Percentiles rank a stretch among this genome's conserved stretches.
Evolutionary conservation across 2,797 vertebrate species (phyloP).

Genomic region (Arrhamphus sclerolepis): DNA sequence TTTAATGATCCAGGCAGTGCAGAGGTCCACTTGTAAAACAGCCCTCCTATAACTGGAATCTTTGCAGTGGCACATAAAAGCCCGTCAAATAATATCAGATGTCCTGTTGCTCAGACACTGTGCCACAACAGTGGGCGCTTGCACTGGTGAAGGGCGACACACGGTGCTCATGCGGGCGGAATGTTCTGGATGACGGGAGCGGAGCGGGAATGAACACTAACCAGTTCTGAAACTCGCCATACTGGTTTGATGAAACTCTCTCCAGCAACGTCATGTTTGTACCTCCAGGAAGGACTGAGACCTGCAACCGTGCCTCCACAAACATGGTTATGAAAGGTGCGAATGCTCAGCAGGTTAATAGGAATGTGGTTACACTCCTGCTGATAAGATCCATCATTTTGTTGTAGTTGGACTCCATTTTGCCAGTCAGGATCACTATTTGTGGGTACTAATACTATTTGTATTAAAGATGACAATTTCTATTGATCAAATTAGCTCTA

Average conservation of each 20-base stretch:
- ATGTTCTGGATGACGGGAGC: conserved; percentile 10
- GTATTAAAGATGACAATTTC: no score
- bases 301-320: background rate
- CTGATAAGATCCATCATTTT: no score
- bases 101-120: conserved; percentile 15
- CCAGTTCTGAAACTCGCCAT: conserved; percentile 42
- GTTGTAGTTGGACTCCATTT: no score
- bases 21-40: conserved; percentile 17
- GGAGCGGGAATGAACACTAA: conserved; percentile 41
- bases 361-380: no score
- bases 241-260: conserved; percentile 47
- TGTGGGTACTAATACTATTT: no score
- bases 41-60: conserved; percentile 41
- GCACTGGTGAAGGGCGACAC: conserved; percentile 18
- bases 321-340: no score
- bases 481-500: no score
- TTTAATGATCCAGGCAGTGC: conserved; percentile 49
- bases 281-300: background rate
- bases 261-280: no score
- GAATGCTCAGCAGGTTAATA: no score
- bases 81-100: conserved; percentile 45
- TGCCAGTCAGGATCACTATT: no score
- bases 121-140: conserved; percentile 5
- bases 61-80: conserved; percentile 41
- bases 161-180: conserved; percentile 18